Conservation (phyloP, 2,888 invertebrate species). For the Argyresthia albistria region DNA sequence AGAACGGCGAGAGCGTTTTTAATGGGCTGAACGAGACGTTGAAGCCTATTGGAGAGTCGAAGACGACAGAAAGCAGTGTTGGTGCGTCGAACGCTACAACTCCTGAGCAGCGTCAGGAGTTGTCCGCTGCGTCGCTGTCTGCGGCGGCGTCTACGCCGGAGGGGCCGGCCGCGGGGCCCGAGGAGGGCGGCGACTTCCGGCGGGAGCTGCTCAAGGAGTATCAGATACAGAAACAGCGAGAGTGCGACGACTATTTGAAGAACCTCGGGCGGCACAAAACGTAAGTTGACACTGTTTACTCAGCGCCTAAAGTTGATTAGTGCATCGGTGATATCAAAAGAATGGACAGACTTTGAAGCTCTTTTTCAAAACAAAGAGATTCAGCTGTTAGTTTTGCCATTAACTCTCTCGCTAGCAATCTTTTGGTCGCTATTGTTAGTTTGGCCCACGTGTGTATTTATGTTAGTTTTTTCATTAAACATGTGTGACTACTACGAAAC, state of each 20-base stretch:
- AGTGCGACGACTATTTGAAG: conserved; percentile 61
- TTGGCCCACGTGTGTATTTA: no score
- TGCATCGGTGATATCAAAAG: no score
- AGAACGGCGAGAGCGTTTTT: conserved; percentile 82
- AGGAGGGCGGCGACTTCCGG: conserved; percentile 50
- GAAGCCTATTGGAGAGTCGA: conserved; percentile 42
- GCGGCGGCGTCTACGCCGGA: conserved; percentile 75
- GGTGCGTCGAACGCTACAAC: conserved; percentile 72
- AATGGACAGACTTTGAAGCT: no score
- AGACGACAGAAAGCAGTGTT: conserved; percentile 42
- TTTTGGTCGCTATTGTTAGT: no score
- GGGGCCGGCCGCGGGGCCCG: conserved; percentile 24
- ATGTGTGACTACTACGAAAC: no score
- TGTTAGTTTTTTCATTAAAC: no score
- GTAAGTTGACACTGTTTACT: conserved; percentile 25
- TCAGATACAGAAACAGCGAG: conserved; percentile 82
- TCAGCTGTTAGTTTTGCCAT: no score
- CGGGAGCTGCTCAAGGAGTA: conserved; percentile 86
- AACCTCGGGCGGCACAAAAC: conserved; percentile 51
- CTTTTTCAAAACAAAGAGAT: no score
- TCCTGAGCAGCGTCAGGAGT: conserved; percentile 79
- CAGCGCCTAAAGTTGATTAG: no score
- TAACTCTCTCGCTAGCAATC: no score
- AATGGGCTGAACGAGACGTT: conserved; percentile 76
- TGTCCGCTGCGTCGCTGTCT: conserved; percentile 73